A percentile compares a stretch with the other conserved stretches of the same genome.
These are phyloP conservation scores for Chelonoidis abingdonii DNA, from an alignment of 2,113 vertebrate genomes.

Conservation along the genomic window DNA sequence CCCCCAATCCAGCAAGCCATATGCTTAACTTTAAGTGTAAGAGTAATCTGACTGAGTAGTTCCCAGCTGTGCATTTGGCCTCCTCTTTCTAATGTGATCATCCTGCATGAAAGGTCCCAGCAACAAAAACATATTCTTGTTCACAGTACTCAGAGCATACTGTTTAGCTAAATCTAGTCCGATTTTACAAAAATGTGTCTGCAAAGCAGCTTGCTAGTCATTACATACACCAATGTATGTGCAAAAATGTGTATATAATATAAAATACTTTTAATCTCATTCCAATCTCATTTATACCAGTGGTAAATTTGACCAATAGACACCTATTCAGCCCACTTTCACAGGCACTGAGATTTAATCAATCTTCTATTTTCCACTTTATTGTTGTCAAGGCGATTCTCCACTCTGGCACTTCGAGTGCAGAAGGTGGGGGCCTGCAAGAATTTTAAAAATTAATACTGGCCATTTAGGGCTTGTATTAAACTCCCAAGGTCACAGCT, in stretches of 20 bases:
- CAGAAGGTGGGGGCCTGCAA: no score
- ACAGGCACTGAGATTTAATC: neutral
- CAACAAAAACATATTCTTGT: neutral
- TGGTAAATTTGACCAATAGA: neutral
- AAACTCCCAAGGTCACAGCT: no score
- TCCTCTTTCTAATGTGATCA: neutral
- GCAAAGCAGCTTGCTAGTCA: neutral
- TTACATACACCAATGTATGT: neutral
- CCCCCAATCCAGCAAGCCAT: rapidly evolving
- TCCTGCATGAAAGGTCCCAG: neutral
- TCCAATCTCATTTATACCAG: rapidly evolving
- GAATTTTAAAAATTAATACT: no score
- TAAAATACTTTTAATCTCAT: neutral
- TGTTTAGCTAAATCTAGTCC: neutral
- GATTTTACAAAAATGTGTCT: rapidly evolving
- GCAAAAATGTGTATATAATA: neutral
- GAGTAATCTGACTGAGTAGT: neutral
- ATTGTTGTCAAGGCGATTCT: no score
- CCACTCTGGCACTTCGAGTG: no score
- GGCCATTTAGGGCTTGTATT: no score
- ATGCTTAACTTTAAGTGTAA: neutral
- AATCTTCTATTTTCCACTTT: neutral
- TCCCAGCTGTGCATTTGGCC: neutral
- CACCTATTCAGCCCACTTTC: neutral
- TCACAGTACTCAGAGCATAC: neutral